A percentile compares a stretch with the other conserved stretches of the same genome.
These are phyloP conservation scores for Aselliscus stoliczkanus DNA, from an alignment of 2,797 vertebrate species.

Conservation along the genomic window DNA sequence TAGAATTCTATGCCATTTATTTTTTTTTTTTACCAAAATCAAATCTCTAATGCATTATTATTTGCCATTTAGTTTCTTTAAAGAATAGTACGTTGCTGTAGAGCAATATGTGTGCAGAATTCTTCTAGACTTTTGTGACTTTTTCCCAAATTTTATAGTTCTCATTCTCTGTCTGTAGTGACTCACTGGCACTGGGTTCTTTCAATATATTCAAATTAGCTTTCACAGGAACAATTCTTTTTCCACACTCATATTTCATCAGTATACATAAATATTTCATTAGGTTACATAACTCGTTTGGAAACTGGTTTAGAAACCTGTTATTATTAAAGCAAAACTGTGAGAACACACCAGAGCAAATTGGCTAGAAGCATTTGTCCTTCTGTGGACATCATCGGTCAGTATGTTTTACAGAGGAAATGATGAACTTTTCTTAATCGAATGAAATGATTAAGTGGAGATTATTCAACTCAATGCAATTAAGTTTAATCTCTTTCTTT, in stretches of 20 bases:
- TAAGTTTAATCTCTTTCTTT: neutral
- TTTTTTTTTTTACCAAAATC: neutral
- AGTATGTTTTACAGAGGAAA: neutral
- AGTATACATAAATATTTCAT: constrained; percentile 24
- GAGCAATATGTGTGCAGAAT: neutral
- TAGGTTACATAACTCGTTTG: neutral
- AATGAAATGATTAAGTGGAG: neutral
- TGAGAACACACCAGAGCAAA: neutral
- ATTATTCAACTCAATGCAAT: neutral
- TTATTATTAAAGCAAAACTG: neutral
- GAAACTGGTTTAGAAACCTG: neutral
- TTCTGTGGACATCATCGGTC: neutral
- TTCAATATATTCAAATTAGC: neutral
- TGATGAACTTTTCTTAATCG: neutral
- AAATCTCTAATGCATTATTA: neutral
- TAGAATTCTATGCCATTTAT: neutral
- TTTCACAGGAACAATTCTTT: neutral
- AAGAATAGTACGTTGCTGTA: neutral
- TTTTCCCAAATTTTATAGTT: neutral
- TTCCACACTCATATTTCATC: neutral
- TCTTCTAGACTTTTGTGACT: neutral
- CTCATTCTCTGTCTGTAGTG: neutral
- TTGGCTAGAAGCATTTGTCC: neutral
- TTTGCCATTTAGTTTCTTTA: neutral
- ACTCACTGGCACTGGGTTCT: neutral